phyloP scores from a whole-genome alignment of 2,888 invertebrate genomes.

The Noctua pronuba region DNA sequence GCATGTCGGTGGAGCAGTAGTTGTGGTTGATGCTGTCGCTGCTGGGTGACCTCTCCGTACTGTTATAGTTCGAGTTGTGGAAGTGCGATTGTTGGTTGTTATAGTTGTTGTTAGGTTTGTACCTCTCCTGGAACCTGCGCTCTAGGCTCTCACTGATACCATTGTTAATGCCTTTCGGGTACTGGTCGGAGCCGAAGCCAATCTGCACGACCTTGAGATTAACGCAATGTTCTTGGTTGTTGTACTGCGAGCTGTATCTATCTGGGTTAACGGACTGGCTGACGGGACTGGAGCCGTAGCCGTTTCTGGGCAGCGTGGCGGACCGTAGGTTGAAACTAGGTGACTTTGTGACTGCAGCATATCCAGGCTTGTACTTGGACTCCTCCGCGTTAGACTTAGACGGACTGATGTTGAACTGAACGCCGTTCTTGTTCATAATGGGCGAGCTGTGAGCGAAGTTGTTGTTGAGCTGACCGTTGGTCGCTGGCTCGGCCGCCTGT shows the following conservation, averaged over 20 bases:
- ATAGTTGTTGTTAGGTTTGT: slow-evolving; percentile 86
- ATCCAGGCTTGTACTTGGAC: slow-evolving; percentile 84
- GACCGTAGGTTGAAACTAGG: slow-evolving; percentile 90
- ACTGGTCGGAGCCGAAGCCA: slow-evolving; percentile 90
- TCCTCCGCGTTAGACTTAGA: slow-evolving; percentile 87
- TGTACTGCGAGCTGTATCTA: slow-evolving; percentile 89
- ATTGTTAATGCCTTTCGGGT: slow-evolving; percentile 89
- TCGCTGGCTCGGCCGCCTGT: slow-evolving; percentile 73
- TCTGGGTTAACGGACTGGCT: slow-evolving; percentile 87
- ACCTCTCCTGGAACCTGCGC: slow-evolving; percentile 88
- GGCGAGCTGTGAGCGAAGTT: slow-evolving; percentile 88
- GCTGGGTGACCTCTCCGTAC: slow-evolving; percentile 86
- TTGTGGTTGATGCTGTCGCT: slow-evolving; percentile 87
- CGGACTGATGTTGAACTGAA: slow-evolving; percentile 89
- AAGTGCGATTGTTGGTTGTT: slow-evolving; percentile 82
- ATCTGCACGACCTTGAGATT: slow-evolving; percentile 91
- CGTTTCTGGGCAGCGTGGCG: slow-evolving; percentile 93
- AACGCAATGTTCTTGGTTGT: slow-evolving; percentile 89
- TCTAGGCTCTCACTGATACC: slow-evolving; percentile 86
- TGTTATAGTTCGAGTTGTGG: slow-evolving; percentile 85
- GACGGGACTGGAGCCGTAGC: slow-evolving; percentile 86
- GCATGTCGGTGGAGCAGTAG: slow-evolving; percentile 86
- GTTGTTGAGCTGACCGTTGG: slow-evolving; percentile 79
- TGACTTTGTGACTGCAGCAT: slow-evolving; percentile 84
- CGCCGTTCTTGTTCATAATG: slow-evolving; percentile 90